phyloP scores from a whole-genome alignment of 2,113 vertebrate genomes.

The Colistium nudipinnis region DNA sequence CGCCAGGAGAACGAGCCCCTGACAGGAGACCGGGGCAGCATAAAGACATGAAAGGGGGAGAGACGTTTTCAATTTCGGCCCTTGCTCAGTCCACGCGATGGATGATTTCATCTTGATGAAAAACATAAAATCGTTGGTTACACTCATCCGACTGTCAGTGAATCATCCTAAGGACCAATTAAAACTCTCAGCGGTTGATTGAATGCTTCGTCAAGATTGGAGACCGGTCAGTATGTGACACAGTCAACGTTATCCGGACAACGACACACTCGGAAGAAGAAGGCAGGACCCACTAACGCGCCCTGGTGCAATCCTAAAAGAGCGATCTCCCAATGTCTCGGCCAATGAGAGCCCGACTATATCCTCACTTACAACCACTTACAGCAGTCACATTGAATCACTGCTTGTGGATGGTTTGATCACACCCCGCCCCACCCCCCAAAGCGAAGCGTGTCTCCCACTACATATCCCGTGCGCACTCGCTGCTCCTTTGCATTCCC shows the following conservation, averaged over 20 bases:
- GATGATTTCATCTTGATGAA: constrained; percentile 9
- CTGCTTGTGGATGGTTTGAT: constrained; percentile 59
- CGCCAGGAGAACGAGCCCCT: background rate
- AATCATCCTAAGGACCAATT: constrained; percentile 22
- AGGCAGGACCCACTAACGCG: constrained; percentile 17
- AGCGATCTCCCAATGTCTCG: constrained; percentile 46
- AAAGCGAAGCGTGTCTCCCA: constrained; percentile 36
- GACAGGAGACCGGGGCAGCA: constrained; percentile 2
- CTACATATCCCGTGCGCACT: constrained; percentile 40
- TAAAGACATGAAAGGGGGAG: constrained; percentile 13
- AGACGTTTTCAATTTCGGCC: constrained; percentile 3
- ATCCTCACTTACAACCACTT: constrained; percentile 68
- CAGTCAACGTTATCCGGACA: background rate
- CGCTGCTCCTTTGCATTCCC: constrained; percentile 26
- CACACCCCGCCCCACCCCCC: constrained; percentile 30
- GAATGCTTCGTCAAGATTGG: background rate
- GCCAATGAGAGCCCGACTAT: constrained; percentile 62
- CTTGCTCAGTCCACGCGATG: constrained; percentile 14
- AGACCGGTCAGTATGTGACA: background rate
- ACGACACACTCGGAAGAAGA: background rate
- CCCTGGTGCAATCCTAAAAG: constrained; percentile 41
- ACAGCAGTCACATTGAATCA: constrained; percentile 69
- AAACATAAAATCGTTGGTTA: constrained; percentile 9
- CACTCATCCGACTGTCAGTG: background rate
- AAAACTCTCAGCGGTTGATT: background rate